Evolutionary conservation across 2,888 invertebrate species (phyloP).

Genomic region (Uloborus plumipes): DNA sequence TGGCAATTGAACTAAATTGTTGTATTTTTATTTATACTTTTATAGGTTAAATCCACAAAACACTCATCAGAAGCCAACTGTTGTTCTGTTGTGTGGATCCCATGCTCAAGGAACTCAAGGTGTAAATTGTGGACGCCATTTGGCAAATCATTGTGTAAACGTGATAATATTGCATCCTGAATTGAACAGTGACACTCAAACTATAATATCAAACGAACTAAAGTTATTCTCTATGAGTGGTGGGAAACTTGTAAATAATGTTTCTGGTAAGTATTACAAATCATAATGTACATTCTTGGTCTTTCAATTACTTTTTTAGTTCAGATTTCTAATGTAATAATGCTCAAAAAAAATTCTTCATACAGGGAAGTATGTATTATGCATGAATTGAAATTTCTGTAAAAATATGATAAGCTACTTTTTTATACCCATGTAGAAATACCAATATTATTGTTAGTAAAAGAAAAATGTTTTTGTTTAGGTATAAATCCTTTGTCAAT

Average conservation of each 20-base stretch:
- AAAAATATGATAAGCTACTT: no score
- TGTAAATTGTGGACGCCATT: conserved; percentile 82
- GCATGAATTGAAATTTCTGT: no score
- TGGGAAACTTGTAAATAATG: conserved; percentile 70
- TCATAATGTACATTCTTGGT: no score
- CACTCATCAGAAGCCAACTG: conserved; percentile 88
- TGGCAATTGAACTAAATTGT: no score
- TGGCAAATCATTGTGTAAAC: conserved; percentile 85
- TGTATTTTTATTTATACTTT: conserved; percentile 7
- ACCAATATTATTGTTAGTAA: no score
- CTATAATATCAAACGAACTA: conserved; percentile 75
- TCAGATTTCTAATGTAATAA: no score
- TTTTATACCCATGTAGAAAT: no score
- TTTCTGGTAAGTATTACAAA: conserved; percentile 68
- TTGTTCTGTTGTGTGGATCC: conserved; percentile 81
- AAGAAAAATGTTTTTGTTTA: no score
- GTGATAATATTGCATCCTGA: conserved; percentile 70
- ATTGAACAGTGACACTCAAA: conserved; percentile 69
- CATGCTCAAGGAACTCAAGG: conserved; percentile 79
- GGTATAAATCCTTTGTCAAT: no score
- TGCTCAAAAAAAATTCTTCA: no score
- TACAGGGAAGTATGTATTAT: no score
- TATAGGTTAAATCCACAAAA: conserved; percentile 84
- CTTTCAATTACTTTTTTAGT: neutral
- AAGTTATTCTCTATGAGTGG: conserved; percentile 78